Base-by-base conservation (phyloP, 1,140 invertebrate species). In the Marisa cornuarietis region DNA sequence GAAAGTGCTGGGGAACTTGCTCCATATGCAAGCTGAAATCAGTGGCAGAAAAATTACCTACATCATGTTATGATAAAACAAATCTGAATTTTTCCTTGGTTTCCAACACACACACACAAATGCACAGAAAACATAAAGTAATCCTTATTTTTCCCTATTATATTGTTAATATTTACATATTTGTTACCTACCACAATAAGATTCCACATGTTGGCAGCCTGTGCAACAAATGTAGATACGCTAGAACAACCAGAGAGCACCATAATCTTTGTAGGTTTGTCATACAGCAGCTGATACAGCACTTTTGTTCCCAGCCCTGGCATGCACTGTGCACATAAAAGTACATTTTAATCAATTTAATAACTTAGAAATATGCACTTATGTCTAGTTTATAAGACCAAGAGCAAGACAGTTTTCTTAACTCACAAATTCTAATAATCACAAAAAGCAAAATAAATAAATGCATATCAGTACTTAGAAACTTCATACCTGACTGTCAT, bases 181-280 rank as follows among this genome's bases (percentile, higher is more conserved):
- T 71, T 1, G 1, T 61, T 18, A 93, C 95, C 94, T 93, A 99
- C 98, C 92, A 99, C 98, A 87, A 99, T 95, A 65, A 99, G 93
- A 92, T 99, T 99, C 98, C 98, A 99, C 96, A 99, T 99, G 92
- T 98, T 99, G 51, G 98, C 98, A 54, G 98, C 97, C 92, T 99
- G 98, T 0, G 98, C 98, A 1, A 99, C 97, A 68, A 98, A 99
- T 14, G 98, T 99, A 87, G 98, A 99, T n/a, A 99, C 98, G 6
- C 98, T 99, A 83, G 97, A 98, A 91, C 98, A 99, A 72, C 98
- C 99, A 3, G 92, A 88, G 51, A 99, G 92, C 73, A 99, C 92
- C 93, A 99, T 96, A 82, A 99, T 92, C 92, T 99, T 99, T 85
- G 96, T 95, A 31, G 98, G 98, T 16, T 86, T 83, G n/a, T 87